These are phyloP conservation scores for Peucedramus taeniatus DNA, from an alignment of 2,113 vertebrate genomes.

Conservation along the genomic window DNA sequence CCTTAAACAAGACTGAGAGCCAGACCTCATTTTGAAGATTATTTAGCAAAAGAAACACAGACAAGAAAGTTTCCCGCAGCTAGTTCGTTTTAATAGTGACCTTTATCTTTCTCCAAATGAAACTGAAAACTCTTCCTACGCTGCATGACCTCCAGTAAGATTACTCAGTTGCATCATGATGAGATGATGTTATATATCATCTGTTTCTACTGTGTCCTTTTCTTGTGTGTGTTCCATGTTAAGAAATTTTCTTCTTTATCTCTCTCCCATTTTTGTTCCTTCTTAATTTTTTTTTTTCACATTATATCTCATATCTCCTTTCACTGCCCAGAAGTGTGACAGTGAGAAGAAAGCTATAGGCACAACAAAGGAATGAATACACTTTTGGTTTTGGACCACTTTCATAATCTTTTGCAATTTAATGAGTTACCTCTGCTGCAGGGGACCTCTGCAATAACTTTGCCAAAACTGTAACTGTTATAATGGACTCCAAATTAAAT, in stretches of 20 bases:
- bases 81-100: constrained; percentile 14
- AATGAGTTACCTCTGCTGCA: neutral
- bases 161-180: neutral
- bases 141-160: neutral
- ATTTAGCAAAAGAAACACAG: neutral
- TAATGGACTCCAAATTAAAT: neutral
- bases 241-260: neutral
- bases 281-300: neutral
- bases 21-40: neutral
- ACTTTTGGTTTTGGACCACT: neutral
- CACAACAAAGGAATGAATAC: neutral
- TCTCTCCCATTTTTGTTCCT: neutral
- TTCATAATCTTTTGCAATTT: neutral
- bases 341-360: neutral
- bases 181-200: constrained; percentile 11
- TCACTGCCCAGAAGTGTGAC: neutral
- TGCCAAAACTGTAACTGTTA: neutral
- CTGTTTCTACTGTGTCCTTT: neutral
- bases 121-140: constrained; percentile 35
- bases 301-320: neutral
- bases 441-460: neutral
- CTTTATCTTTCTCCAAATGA: constrained; percentile 56
- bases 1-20: neutral
- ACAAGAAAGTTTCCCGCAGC: neutral
- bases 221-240: neutral